Percentiles rank a stretch among this genome's conserved stretches.
phyloP scores from a whole-genome alignment of 2,797 vertebrate species.

The Sebastes trivittatus region DNA sequence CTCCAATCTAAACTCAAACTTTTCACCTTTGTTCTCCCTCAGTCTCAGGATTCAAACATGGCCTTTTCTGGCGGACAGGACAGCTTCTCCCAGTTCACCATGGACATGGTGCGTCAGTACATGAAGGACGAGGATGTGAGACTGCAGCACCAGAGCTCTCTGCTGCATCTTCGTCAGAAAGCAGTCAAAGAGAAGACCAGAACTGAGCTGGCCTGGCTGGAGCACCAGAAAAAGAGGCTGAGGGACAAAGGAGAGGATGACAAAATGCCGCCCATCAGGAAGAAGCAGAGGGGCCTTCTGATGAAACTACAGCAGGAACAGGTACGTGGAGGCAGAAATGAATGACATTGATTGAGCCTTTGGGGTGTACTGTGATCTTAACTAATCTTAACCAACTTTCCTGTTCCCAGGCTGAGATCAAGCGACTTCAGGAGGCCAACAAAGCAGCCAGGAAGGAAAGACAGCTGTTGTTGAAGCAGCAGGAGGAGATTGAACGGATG shows the following conservation, averaged over 20 bases:
- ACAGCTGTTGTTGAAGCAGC: conserved; percentile 94
- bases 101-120: conserved; percentile 98
- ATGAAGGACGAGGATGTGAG: conserved; percentile 98
- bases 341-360: not conserved
- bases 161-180: conserved; percentile 93
- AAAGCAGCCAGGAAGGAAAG: conserved; percentile 95
- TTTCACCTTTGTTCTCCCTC: not conserved
- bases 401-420: conserved; percentile 91
- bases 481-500: conserved; percentile 95
- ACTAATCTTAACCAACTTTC: not conserved
- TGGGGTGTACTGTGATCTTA: not conserved
- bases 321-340: conserved; percentile 73
- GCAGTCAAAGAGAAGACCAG: conserved; percentile 95
- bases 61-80: conserved; percentile 93
- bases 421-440: conserved; percentile 95
- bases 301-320: conserved; percentile 96
- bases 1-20: not conserved
- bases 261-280: conserved; percentile 97
- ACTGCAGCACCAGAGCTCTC: conserved; percentile 94
- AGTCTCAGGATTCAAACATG: conserved; percentile 85
- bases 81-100: conserved; percentile 96
- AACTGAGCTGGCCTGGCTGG: conserved; percentile 95
- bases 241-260: conserved; percentile 98
- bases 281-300: conserved; percentile 93
- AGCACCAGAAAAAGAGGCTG: conserved; percentile 94